Base-by-base conservation (phyloP, 1,140 invertebrate species). In the Listronotus bonariensis region DNA sequence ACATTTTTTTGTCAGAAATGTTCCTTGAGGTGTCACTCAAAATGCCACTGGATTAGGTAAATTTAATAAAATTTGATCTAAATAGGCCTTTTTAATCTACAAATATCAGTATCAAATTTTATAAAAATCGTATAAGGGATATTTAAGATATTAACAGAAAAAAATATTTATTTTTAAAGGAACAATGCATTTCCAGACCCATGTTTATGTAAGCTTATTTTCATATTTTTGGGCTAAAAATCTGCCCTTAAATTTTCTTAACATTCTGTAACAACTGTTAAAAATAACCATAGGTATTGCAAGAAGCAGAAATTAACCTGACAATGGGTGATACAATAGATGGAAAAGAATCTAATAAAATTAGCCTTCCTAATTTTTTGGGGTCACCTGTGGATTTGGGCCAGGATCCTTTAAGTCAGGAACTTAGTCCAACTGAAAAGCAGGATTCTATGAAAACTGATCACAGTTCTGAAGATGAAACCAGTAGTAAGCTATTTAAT, bases 381-480 rank as follows among this genome's bases (percentile, higher is more conserved):
- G 72, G 82, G 55, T 79, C 77, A 74, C 59, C 60, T 11, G 72
- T 75, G 14, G 64, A 70, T 61, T 68, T 82, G 62, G 72, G 83
- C 73, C 66, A 70, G 34, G 75, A 78, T 58, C 76, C 75, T 9
- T 43, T 76, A 26, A 74, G 63, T 41, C 38, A 59, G 17, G 67
- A 67, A 5, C 55, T 82, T 17, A 81, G 80, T 68, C 80, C 86
- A 5, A 85, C 86, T 6, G 90, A 91, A 74, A 91, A 91, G 72
- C 87, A 88, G 57, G 89, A 91, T 74, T 79, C 84, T 48, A 90
- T 89, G 87, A 91, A 90, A 77, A 86, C 88, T 0, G 89, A 87
- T 58, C 77, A 78, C 42, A 77, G 77, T 67, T 74, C 75, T 49
- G 62, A 65, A 8, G 77, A 78, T 45, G 76, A 89, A 82, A 76